Evolutionary conservation across 2,888 invertebrate genomes (phyloP).

Genomic region (Autographa gamma): DNA sequence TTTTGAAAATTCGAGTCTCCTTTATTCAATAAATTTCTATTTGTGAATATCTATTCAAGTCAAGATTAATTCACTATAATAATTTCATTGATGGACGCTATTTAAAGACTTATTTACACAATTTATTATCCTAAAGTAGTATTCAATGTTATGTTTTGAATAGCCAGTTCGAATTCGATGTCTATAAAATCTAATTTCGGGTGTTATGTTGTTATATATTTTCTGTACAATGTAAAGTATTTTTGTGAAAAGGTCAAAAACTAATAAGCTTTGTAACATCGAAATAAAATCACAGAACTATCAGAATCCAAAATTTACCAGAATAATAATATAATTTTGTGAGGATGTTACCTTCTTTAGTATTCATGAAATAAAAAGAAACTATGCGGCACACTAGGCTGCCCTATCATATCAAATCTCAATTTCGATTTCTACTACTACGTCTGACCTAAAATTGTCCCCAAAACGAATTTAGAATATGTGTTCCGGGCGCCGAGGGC

Average conservation of each 20-base stretch:
- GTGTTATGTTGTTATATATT: too few relatives aligned
- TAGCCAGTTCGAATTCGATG: not conserved
- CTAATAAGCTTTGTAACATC: not conserved
- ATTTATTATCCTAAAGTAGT: too few relatives aligned
- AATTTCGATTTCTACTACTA: slow-evolving; percentile 4
- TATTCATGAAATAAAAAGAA: slow-evolving; percentile 8
- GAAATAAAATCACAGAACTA: not conserved
- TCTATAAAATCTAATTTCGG: too few relatives aligned
- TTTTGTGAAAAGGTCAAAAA: not conserved
- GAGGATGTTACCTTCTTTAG: slow-evolving; percentile 1
- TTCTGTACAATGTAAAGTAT: not conserved
- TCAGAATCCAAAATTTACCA: not conserved
- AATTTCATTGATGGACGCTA: not conserved
- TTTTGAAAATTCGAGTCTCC: not conserved
- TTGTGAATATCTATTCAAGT: slow-evolving; percentile 3
- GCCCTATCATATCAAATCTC: slow-evolving; percentile 7
- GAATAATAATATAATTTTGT: slow-evolving; percentile 4
- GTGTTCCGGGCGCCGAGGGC: not conserved
- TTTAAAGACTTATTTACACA: not conserved
- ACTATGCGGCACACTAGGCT: slow-evolving; percentile 7
- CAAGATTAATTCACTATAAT: not conserved
- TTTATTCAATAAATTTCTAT: not conserved
- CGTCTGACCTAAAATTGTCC: slow-evolving; percentile 2
- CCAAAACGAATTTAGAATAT: slow-evolving; percentile 7
- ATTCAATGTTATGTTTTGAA: not conserved